These are phyloP conservation scores for Lerema accius DNA, from an alignment of 1,140 invertebrate species.

Conservation along the genomic window DNA sequence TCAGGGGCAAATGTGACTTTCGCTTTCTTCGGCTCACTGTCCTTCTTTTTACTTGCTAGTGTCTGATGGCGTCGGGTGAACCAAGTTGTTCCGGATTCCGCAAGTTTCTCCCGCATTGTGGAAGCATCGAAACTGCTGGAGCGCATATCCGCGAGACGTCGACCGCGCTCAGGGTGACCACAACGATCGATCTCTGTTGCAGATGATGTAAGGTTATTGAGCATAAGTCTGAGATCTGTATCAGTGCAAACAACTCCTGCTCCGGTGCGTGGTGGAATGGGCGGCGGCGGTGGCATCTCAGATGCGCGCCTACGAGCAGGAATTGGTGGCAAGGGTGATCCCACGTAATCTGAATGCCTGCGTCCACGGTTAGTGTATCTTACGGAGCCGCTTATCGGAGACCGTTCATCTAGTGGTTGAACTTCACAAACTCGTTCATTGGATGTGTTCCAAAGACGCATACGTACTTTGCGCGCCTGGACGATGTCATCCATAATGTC, in stretches of 20 bases:
- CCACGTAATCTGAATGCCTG: slow-evolving; percentile 88
- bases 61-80: slow-evolving; percentile 89
- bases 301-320: slow-evolving; percentile 85
- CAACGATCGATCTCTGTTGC: slow-evolving; percentile 89
- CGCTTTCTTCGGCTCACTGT: slow-evolving; percentile 81
- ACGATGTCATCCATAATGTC: slow-evolving; percentile 95
- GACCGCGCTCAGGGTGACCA: slow-evolving; percentile 72
- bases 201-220: slow-evolving; percentile 90
- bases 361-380: slow-evolving; percentile 84
- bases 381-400: slow-evolving; percentile 72
- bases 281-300: slow-evolving; percentile 84
- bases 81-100: slow-evolving; percentile 86
- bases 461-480: slow-evolving; percentile 89
- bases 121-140: slow-evolving; percentile 93
- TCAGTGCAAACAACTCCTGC: slow-evolving; percentile 88
- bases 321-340: slow-evolving; percentile 81
- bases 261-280: slow-evolving; percentile 68
- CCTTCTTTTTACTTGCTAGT: slow-evolving; percentile 85
- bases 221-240: slow-evolving; percentile 90
- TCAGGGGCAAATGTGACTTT: slow-evolving; percentile 80
- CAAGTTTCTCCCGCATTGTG: slow-evolving; percentile 83
- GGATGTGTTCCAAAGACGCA: slow-evolving; percentile 92
- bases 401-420: slow-evolving; percentile 87
- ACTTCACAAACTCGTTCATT: slow-evolving; percentile 91
- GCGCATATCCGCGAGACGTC: slow-evolving; percentile 85